Conservation (phyloP, 2,888 invertebrate genomes). For the Philhelius pedissequus region DNA sequence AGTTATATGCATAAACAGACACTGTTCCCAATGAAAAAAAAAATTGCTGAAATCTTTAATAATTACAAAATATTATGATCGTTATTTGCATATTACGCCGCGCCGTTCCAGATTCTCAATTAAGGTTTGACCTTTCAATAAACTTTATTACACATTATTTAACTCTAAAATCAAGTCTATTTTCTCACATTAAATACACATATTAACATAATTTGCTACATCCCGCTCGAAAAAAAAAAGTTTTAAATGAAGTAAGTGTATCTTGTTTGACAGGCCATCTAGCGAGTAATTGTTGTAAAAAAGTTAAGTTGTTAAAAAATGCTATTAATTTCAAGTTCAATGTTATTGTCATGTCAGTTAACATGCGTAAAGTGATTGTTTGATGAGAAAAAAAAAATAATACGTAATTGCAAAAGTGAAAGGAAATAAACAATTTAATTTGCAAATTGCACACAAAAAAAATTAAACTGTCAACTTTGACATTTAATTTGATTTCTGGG, state of each 20-base stretch:
- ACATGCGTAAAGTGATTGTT: background rate
- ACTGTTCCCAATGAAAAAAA: no score
- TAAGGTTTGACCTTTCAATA: background rate
- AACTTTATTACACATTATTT: background rate
- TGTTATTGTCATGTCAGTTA: background rate
- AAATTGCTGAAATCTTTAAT: no score
- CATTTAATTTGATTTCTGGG: background rate
- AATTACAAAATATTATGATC: no score
- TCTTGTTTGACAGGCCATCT: background rate
- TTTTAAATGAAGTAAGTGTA: background rate
- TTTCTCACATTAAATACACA: background rate
- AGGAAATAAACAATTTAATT: slow-evolving; percentile 3
- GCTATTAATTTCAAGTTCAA: slow-evolving; percentile 17
- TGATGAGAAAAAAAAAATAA: background rate
- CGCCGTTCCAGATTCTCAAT: no score
- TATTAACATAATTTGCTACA: background rate
- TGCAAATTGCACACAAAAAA: background rate
- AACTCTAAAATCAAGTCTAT: background rate
- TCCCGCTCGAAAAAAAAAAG: background rate
- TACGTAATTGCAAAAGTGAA: background rate
- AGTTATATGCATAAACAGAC: no score
- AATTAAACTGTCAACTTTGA: slow-evolving; percentile 13
- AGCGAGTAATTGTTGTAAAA: background rate
- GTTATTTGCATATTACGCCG: no score
- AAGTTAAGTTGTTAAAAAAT: background rate